Evolutionary conservation across 2,113 vertebrate genomes (phyloP).

Genomic region (Anoura caudifer): DNA sequence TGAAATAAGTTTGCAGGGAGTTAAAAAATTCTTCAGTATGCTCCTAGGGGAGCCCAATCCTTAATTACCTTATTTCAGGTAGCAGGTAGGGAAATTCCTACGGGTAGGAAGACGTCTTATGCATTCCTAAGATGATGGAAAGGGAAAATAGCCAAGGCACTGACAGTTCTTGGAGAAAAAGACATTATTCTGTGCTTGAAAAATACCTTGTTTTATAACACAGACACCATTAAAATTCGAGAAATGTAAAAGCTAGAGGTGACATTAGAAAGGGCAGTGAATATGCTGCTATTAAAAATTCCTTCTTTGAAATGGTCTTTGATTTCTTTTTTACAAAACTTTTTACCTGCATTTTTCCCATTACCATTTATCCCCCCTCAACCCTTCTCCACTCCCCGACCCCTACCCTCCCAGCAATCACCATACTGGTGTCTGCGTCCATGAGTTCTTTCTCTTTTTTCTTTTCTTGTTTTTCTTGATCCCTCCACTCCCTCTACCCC

Average conservation of each 20-base stretch:
- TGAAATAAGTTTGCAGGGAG: conserved; percentile 58
- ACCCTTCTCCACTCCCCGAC: too few species aligned
- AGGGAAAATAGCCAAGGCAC: neutral
- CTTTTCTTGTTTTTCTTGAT: too few species aligned
- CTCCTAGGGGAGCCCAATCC: conserved; percentile 52
- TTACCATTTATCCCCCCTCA: too few species aligned
- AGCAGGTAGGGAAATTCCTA: conserved; percentile 53
- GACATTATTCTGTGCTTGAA: neutral
- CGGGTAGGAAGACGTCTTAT: conserved; percentile 38
- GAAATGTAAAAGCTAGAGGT: conserved; percentile 41
- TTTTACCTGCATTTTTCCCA: too few species aligned
- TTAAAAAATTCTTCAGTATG: neutral
- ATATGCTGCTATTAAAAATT: neutral
- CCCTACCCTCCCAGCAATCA: too few species aligned
- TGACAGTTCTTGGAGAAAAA: conserved; percentile 9
- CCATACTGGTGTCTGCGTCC: too few species aligned
- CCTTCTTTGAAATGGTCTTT: neutral
- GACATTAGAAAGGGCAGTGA: conserved; percentile 29
- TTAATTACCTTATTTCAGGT: conserved; percentile 68
- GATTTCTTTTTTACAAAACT: neutral
- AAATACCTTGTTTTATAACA: conserved; percentile 23
- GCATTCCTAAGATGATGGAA: conserved; percentile 37
- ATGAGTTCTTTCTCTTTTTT: too few species aligned
- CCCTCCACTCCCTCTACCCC: too few species aligned
- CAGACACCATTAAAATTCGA: conserved; percentile 42